A percentile compares a stretch with the other conserved stretches of the same genome.
phyloP scores from a whole-genome alignment of 2,888 invertebrate genomes.

The Lymantria dispar region DNA sequence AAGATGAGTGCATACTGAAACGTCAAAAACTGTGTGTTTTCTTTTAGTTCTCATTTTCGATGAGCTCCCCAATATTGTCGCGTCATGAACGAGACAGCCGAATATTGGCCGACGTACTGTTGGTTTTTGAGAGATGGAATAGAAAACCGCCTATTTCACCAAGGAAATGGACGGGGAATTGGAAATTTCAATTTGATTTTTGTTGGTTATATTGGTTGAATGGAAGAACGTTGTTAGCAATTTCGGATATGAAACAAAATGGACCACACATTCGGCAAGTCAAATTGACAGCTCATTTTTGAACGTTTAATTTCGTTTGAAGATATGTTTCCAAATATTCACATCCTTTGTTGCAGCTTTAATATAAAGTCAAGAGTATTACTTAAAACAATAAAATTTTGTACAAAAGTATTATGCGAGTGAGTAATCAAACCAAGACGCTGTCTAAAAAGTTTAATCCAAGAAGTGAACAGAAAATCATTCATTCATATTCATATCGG shows the following conservation, averaged over 20 bases:
- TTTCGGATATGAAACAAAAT: constrained; percentile 17
- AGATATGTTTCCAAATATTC: neutral
- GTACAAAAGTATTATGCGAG: neutral
- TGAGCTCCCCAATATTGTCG: constrained; percentile 68
- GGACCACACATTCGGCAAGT: constrained; percentile 18
- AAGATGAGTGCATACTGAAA: constrained; percentile 80
- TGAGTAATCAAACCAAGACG: constrained; percentile 25
- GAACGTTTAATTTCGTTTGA: neutral
- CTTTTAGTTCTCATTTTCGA: constrained; percentile 78
- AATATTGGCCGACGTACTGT: constrained; percentile 46
- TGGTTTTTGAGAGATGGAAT: constrained; percentile 65
- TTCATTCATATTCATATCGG: constrained; percentile 79
- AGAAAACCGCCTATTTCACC: constrained; percentile 70
- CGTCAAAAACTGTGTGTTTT: constrained; percentile 69
- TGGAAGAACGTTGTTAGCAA: constrained; percentile 40
- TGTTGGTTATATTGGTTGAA: constrained; percentile 57
- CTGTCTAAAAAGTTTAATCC: constrained; percentile 62
- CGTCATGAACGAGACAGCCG: constrained; percentile 69
- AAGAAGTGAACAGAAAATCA: constrained; percentile 71
- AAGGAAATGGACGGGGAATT: constrained; percentile 72
- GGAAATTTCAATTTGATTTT: constrained; percentile 71
- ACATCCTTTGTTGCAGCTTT: neutral
- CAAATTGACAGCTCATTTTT: constrained; percentile 18
- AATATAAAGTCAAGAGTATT: neutral
- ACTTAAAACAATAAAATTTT: neutral